Base-by-base conservation (phyloP, 2,113 vertebrate genomes). In the Podarcis raffonei region DNA sequence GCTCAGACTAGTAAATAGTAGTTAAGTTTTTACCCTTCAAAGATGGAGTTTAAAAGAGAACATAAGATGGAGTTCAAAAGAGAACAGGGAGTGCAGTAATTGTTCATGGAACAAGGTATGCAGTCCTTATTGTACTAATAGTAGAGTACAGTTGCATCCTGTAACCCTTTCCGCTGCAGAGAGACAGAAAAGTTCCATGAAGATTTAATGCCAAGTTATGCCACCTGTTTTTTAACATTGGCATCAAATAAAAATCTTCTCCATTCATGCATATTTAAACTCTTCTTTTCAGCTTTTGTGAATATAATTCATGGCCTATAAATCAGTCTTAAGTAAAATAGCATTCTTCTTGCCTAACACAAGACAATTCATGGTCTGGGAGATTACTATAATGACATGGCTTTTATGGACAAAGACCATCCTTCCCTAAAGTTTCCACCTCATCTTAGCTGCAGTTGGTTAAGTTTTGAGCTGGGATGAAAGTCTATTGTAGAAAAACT, bases 201-300 rank as follows among this genome's bases (percentile, higher is more conserved):
- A 66, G 39, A 15, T 79, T 69, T 86, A 53, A 79, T 85, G 20
- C 39, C 35, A 76, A 57, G 25, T 74, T 87, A 72, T 87, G 66
- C 9, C 30, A 80, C 5, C 27, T 15, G 75, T 35, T 42, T 59
- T 82, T 92, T 85, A 90, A 32, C 62, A 66, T 74, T 81, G 71
- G 81, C 23, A 72, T 81, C 68, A 0, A 3, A 71, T 80, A 66
- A 57, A 69, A 78, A 80, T 0, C 6, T 23, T 86, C 68, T 16
- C 1, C 84, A 83, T 90, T 81, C 1, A 0, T 74, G 82, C 87
- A 0, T 42, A 86, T 65, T 68, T 88, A 89, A 92, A 80, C 59
- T 74, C 80, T 59, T 84, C 66, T 62, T 42, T 18, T 35, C 6
- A 37, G 35, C 39, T 48, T 11, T 20, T 4, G 5, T 69, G 66